These are phyloP conservation scores for Siniperca obscura DNA, from an alignment of 2,797 vertebrate species.

Conservation along the genomic window DNA sequence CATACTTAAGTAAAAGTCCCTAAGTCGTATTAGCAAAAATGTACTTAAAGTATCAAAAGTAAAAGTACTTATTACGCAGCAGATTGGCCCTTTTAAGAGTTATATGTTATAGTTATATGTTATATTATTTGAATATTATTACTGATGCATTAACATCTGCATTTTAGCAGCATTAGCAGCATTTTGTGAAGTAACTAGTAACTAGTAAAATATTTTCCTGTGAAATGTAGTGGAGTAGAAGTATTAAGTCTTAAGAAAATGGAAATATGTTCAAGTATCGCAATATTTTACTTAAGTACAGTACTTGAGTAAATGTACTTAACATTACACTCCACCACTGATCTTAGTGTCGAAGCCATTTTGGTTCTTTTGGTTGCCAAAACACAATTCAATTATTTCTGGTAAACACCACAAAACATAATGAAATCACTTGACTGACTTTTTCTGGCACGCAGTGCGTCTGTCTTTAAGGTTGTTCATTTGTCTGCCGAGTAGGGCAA, in stretches of 20 bases:
- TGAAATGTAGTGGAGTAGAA: not conserved
- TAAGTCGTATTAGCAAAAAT: too few relatives aligned
- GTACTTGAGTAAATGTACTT: too few relatives aligned
- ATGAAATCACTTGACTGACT: not conserved
- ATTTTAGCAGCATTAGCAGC: not conserved
- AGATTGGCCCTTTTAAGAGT: too few relatives aligned
- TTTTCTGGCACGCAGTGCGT: not conserved
- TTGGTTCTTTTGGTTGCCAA: not conserved
- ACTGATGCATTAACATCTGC: not conserved
- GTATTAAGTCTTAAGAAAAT: not conserved
- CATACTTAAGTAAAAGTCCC: too few relatives aligned
- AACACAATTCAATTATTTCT: not conserved
- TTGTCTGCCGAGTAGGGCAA: not conserved
- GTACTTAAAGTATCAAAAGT: too few relatives aligned
- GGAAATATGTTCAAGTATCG: not conserved
- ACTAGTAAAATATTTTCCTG: not conserved
- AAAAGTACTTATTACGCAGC: too few relatives aligned
- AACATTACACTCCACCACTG: not conserved
- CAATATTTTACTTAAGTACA: not conserved
- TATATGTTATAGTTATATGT: too few relatives aligned
- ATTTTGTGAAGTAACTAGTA: not conserved
- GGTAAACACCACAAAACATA: not conserved
- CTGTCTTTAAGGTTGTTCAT: conserved; percentile 5
- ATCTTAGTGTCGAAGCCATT: not conserved
- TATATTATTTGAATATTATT: not conserved